A percentile compares a stretch with the other conserved stretches of the same genome.
These are phyloP conservation scores for Odobenus rosmarus DNA, from an alignment of 2,113 vertebrate species.

Conservation along the genomic window DNA sequence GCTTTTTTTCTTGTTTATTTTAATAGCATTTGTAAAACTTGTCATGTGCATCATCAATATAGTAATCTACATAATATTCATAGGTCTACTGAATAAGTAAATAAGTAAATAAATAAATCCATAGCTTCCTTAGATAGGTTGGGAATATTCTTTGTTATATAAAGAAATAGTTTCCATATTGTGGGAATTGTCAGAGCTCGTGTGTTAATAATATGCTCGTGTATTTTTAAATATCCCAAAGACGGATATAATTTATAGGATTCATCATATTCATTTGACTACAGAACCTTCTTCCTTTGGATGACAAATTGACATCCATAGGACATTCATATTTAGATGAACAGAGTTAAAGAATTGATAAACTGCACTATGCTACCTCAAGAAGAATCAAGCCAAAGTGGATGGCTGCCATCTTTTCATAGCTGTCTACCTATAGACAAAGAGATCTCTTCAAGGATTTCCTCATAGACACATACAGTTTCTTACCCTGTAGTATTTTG, in stretches of 20 bases:
- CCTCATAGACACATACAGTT: not conserved
- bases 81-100: not conserved
- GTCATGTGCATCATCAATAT: accelerated
- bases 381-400: not conserved
- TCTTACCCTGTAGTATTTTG: not conserved
- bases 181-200: not conserved
- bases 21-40: not conserved
- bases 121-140: not conserved
- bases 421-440: not conserved
- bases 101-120: not conserved
- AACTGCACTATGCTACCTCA: not conserved
- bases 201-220: not conserved
- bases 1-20: not conserved
- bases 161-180: not conserved
- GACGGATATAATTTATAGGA: not conserved
- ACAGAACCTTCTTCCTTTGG: not conserved
- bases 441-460: not conserved
- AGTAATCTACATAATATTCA: not conserved
- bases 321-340: not conserved
- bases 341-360: not conserved
- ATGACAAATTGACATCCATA: not conserved
- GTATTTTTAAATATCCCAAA: not conserved
- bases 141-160: not conserved
- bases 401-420: not conserved
- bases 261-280: not conserved